phyloP scores from a whole-genome alignment of 1,140 invertebrate genomes.

The Eupristina koningsbergeri region DNA sequence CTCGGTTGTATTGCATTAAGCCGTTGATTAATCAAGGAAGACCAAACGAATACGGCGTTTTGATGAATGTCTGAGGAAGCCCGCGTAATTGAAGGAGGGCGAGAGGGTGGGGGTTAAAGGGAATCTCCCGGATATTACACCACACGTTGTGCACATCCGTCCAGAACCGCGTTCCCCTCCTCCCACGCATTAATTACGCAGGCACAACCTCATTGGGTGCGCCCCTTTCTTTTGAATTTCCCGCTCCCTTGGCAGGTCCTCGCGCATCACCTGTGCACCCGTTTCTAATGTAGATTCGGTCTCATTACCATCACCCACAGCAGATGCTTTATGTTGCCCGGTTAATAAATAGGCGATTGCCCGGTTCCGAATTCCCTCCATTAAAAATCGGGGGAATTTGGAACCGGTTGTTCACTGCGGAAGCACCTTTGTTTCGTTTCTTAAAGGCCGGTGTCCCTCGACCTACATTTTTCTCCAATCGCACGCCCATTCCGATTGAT shows the following conservation, averaged over 20 bases:
- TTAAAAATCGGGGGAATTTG: neutral
- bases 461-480: slow-evolving; percentile 9
- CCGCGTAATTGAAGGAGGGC: no score
- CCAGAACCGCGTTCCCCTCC: neutral
- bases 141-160: no score
- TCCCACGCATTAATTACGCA: neutral
- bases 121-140: neutral
- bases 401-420: neutral
- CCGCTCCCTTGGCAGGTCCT: neutral
- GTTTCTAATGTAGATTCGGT: slow-evolving; percentile 30
- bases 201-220: neutral
- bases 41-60: neutral
- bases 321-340: no score
- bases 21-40: neutral
- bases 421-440: neutral
- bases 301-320: neutral
- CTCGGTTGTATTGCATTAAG: neutral
- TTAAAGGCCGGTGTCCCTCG: neutral
- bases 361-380: neutral
- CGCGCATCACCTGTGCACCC: slow-evolving; percentile 24
- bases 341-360: neutral
- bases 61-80: neutral
- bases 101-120: neutral
- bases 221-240: neutral
- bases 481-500: neutral